Evolutionary conservation across 2,888 invertebrate genomes (phyloP).

Genomic region (Oscheius sp.): DNA sequence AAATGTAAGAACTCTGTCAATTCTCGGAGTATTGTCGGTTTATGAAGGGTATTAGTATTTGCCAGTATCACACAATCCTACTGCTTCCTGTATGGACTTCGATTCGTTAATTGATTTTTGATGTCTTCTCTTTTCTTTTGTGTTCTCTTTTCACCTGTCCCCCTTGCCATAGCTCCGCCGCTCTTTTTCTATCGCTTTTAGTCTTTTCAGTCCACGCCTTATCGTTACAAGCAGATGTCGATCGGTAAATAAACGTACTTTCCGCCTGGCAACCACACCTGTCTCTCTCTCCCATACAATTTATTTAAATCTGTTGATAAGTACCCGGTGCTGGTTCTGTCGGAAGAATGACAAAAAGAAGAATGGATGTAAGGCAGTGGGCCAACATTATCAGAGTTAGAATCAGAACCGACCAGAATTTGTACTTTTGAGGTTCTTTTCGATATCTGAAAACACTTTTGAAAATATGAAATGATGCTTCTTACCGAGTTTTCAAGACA

Average conservation of each 20-base stretch:
- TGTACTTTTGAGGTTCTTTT: not conserved
- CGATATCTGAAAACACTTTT: not conserved
- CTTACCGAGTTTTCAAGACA: not conserved
- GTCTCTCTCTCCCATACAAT: not conserved
- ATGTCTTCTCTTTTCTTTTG: no score
- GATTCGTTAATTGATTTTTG: no score
- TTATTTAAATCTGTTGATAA: not conserved
- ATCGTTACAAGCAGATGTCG: not conserved
- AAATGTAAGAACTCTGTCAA: no score
- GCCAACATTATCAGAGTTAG: not conserved
- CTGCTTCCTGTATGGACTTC: not conserved
- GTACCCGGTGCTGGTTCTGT: not conserved
- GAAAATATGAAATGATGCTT: not conserved
- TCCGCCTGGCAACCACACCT: no score
- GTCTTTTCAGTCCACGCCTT: conserved; percentile 8
- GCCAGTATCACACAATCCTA: no score
- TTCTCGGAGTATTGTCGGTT: no score
- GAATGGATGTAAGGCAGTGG: not conserved
- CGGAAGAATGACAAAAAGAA: not conserved
- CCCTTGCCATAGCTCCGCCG: not conserved
- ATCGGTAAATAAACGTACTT: no score
- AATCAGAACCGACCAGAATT: not conserved
- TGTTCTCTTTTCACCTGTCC: not conserved
- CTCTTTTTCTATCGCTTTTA: not conserved
- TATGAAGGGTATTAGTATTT: no score